phyloP scores from a whole-genome alignment of 30 jellyfish, hydroid and myxozoan genomes.

The Euphysa ruthae region DNA sequence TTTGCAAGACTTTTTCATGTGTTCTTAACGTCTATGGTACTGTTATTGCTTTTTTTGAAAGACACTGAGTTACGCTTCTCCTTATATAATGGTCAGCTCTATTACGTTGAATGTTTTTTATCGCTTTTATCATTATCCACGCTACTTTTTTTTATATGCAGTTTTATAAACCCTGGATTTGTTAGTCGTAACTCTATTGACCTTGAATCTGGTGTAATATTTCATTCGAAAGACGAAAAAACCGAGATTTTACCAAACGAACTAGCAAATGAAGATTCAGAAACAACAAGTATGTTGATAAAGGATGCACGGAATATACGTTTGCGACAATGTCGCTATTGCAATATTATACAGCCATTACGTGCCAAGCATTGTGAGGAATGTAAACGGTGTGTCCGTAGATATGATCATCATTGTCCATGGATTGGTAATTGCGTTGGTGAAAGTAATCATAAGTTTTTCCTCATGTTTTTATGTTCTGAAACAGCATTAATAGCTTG shows the following conservation, averaged over 20 bases:
- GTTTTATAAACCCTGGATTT: constrained; percentile 85
- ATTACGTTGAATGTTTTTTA: constrained; percentile 55
- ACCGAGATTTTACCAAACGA: constrained; percentile 8
- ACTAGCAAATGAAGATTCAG: constrained; percentile 45
- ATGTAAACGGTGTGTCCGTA: constrained; percentile 78
- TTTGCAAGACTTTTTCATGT: constrained; percentile 73
- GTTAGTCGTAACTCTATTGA: constrained; percentile 40
- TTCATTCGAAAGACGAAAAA: constrained; percentile 27
- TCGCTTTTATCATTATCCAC: constrained; percentile 37
- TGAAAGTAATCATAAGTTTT: constrained; percentile 83
- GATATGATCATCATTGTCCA: constrained; percentile 98
- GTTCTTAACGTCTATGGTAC: constrained; percentile 57
- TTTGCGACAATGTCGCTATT: constrained; percentile 78
- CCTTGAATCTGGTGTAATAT: constrained; percentile 45
- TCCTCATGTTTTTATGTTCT: constrained; percentile 55
- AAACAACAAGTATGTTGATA: constrained; percentile 63
- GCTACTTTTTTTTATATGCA: constrained; percentile 49
- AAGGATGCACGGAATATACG: constrained; percentile 60
- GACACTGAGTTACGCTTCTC: constrained; percentile 60
- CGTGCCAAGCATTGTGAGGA: constrained; percentile 97
- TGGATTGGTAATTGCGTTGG: constrained; percentile 98
- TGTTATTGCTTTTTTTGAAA: constrained; percentile 50
- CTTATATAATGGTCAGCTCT: constrained; percentile 38
- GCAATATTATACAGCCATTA: constrained; percentile 86
- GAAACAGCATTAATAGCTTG: constrained; percentile 62